These are phyloP conservation scores for Girardia tigrina DNA, from an alignment of 2,888 invertebrate species.

Conservation along the genomic window DNA sequence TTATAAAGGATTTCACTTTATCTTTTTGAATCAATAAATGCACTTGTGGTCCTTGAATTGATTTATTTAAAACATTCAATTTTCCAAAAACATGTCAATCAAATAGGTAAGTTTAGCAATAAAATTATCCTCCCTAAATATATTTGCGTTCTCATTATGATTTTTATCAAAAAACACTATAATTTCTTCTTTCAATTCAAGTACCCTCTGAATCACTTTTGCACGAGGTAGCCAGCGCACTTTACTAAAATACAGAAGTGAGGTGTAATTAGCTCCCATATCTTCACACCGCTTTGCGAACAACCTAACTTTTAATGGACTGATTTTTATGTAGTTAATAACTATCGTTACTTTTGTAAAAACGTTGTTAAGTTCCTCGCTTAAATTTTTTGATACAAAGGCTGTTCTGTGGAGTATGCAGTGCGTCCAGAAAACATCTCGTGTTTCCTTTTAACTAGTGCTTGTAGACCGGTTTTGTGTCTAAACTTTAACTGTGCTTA, in stretches of 20 bases:
- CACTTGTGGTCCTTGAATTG: conserved; percentile 19
- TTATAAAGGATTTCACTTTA: neutral
- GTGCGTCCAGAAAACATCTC: neutral
- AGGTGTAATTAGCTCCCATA: neutral
- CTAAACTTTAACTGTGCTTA: neutral
- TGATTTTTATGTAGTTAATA: conserved; percentile 5
- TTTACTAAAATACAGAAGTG: neutral
- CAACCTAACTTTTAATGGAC: conserved; percentile 1
- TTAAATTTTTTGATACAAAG: neutral
- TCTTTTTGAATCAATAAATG: neutral
- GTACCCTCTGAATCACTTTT: neutral
- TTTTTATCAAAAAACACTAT: neutral
- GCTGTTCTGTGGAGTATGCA: neutral
- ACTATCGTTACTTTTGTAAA: neutral
- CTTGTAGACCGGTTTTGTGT: neutral
- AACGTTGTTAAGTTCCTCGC: neutral
- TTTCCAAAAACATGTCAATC: neutral
- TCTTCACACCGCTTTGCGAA: neutral
- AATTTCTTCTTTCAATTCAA: conserved; percentile 13
- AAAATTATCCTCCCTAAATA: conserved; percentile 20
- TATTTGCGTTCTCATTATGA: conserved; percentile 3
- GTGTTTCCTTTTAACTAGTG: conserved; percentile 11
- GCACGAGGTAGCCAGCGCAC: neutral
- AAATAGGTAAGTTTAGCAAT: conserved; percentile 17
- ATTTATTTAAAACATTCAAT: conserved; percentile 1